phyloP scores from a whole-genome alignment of 2,888 invertebrate species.

The Ochropleura leucogaster region DNA sequence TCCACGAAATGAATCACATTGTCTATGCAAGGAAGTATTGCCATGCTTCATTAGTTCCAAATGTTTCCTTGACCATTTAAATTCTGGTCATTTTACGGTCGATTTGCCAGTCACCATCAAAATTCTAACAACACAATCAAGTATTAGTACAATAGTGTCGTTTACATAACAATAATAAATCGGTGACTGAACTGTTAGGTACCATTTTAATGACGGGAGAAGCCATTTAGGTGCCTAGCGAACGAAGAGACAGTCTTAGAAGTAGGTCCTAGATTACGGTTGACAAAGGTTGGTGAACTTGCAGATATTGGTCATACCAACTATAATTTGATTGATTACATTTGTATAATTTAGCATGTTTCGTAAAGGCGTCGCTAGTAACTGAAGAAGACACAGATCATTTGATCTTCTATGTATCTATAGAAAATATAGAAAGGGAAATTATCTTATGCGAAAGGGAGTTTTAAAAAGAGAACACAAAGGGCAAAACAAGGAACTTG shows the following conservation, averaged over 20 bases:
- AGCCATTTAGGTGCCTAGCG: slow-evolving; percentile 62
- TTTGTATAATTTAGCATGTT: background rate
- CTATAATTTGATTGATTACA: background rate
- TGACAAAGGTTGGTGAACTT: slow-evolving; percentile 41
- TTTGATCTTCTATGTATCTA: no score
- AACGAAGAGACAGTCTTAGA: slow-evolving; percentile 33
- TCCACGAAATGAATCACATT: slow-evolving; percentile 33
- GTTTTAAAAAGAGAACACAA: background rate
- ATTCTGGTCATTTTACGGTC: slow-evolving; percentile 58
- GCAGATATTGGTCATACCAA: background rate
- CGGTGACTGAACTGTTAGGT: slow-evolving; percentile 66
- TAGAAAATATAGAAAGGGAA: background rate
- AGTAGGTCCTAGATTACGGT: slow-evolving; percentile 28
- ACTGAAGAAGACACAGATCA: background rate
- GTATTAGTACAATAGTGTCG: slow-evolving; percentile 59
- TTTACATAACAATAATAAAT: slow-evolving; percentile 65
- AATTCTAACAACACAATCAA: slow-evolving; percentile 61
- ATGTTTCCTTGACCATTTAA: slow-evolving; percentile 42
- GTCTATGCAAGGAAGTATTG: slow-evolving; percentile 50
- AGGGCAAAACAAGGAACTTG: no score
- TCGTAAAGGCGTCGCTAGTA: background rate
- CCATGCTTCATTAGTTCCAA: slow-evolving; percentile 43
- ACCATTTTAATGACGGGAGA: slow-evolving; percentile 57
- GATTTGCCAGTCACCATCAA: slow-evolving; percentile 57
- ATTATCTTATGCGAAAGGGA: no score